phyloP scores from a whole-genome alignment of 1,140 invertebrate species.

The Pogonomyrmex californicus region DNA sequence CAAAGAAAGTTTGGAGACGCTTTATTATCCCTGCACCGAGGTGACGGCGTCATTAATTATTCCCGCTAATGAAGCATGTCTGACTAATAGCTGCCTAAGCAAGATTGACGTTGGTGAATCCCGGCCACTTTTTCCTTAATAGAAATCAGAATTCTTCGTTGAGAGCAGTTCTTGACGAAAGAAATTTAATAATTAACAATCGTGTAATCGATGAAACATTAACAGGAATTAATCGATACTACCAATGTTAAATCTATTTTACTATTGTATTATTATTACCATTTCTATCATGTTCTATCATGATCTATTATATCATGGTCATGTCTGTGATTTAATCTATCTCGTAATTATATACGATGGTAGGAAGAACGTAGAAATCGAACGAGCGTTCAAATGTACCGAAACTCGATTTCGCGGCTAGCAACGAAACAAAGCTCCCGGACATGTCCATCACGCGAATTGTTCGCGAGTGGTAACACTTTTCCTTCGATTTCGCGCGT shows the following conservation, averaged over 20 bases:
- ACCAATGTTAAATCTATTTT: too few species aligned
- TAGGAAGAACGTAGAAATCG: slow-evolving; percentile 1
- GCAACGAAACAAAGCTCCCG: slow-evolving; percentile 42
- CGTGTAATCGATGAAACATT: background rate
- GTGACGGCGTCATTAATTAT: slow-evolving; percentile 40
- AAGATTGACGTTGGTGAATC: slow-evolving; percentile 24
- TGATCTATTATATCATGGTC: background rate
- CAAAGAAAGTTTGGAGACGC: slow-evolving; percentile 25
- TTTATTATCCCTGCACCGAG: slow-evolving; percentile 5
- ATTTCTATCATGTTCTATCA: background rate
- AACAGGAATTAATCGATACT: background rate
- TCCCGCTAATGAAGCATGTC: slow-evolving; percentile 29
- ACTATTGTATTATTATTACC: background rate
- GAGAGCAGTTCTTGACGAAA: background rate
- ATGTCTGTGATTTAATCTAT: slow-evolving; percentile 17
- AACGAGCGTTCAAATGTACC: background rate
- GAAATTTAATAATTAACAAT: background rate
- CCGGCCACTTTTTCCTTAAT: background rate
- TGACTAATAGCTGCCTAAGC: slow-evolving; percentile 24
- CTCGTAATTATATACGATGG: slow-evolving; percentile 19
- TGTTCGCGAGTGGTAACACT: slow-evolving; percentile 42
- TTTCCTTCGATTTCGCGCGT: slow-evolving; percentile 45
- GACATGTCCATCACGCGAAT: slow-evolving; percentile 50
- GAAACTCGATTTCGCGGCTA: slow-evolving; percentile 57
- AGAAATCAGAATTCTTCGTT: slow-evolving; percentile 13